Evolutionary conservation across 2,113 vertebrate genomes (phyloP).

Genomic region (Oreochromis niloticus): DNA sequence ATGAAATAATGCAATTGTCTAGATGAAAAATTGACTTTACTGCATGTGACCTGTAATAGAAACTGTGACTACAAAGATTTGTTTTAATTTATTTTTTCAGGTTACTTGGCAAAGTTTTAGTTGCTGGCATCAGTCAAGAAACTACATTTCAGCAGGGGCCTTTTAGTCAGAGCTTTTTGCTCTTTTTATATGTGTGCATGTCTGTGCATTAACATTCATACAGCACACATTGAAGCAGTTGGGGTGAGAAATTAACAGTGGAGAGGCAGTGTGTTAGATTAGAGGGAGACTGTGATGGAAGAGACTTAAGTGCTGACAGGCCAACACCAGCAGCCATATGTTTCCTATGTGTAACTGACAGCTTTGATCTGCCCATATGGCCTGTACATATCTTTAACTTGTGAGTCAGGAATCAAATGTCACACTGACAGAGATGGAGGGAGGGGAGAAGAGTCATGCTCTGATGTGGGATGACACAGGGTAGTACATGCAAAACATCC

Average conservation of each 20-base stretch:
- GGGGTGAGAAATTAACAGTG: background rate
- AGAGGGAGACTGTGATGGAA: background rate
- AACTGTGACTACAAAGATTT: background rate
- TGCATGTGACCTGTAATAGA: background rate
- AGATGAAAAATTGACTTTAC: background rate
- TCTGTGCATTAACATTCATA: background rate
- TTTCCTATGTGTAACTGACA: conserved; percentile 23
- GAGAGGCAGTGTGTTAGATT: background rate
- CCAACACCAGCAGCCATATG: conserved; percentile 35
- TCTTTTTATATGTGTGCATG: background rate
- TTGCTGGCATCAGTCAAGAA: background rate
- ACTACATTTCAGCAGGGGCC: background rate
- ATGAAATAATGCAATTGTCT: background rate
- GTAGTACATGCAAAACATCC: background rate
- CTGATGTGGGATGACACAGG: background rate
- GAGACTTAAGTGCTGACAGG: conserved; percentile 16
- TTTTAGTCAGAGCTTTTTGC: rapidly evolving
- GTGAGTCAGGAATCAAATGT: background rate
- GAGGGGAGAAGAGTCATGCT: background rate
- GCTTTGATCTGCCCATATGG: conserved; percentile 21
- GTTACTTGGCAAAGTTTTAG: background rate
- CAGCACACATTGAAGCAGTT: background rate
- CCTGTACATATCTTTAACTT: background rate
- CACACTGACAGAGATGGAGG: background rate
- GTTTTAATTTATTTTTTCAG: background rate